A percentile compares a stretch with the other conserved stretches of the same genome.
phyloP scores from a whole-genome alignment of 2,888 invertebrate genomes.

The Calephelis perditalis region DNA sequence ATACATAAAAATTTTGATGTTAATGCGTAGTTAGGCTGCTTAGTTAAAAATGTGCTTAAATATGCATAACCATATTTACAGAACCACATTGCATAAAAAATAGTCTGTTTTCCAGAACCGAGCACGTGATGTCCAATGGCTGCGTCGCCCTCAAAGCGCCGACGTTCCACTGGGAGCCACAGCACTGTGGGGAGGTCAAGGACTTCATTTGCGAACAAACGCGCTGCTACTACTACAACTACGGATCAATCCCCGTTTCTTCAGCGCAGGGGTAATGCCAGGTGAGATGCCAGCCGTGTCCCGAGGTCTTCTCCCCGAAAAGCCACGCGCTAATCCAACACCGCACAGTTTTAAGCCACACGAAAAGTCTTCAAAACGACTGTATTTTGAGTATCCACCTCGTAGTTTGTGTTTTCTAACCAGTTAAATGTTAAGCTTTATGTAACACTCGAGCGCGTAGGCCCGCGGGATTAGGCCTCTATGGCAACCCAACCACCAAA shows the following conservation, averaged over 20 bases:
- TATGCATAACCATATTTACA: too few relatives aligned
- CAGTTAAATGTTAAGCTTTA: conserved; percentile 38
- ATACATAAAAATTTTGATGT: too few relatives aligned
- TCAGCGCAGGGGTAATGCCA: conserved; percentile 94
- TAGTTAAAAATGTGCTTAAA: too few relatives aligned
- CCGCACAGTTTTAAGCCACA: conserved; percentile 31
- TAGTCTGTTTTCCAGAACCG: conserved; percentile 76
- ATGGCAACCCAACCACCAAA: conserved; percentile 78
- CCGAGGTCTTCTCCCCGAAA: conserved; percentile 72
- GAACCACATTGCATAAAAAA: conserved; percentile 48
- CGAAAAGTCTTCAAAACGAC: conserved; percentile 48
- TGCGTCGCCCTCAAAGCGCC: conserved; percentile 89
- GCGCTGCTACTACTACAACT: conserved; percentile 93
- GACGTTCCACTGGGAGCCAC: conserved; percentile 88
- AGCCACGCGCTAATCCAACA: conserved; percentile 54
- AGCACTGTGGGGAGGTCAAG: conserved; percentile 89
- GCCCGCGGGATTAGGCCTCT: conserved; percentile 73
- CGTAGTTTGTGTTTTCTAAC: conserved; percentile 55
- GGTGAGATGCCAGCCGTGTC: conserved; percentile 83
- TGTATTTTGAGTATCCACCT: conserved; percentile 30
- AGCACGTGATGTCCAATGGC: conserved; percentile 80
- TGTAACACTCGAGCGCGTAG: conserved; percentile 55
- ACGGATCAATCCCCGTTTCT: conserved; percentile 92
- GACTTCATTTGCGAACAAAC: conserved; percentile 95
- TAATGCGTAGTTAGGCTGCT: too few relatives aligned